phyloP scores from a whole-genome alignment of 2,113 vertebrate species.

The Lycaon pictus region DNA sequence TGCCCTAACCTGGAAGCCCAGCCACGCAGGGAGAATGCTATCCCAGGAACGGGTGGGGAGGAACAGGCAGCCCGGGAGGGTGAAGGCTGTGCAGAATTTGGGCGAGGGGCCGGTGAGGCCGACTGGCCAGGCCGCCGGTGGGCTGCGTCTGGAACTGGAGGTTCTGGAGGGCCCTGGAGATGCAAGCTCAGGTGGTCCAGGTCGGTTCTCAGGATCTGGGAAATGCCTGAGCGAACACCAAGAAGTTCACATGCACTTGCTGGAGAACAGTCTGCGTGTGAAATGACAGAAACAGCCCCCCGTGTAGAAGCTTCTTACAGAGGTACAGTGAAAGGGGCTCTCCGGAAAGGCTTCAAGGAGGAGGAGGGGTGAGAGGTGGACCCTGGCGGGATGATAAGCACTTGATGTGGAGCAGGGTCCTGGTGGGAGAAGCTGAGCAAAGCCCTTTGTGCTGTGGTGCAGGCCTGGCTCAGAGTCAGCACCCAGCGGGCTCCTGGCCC shows the following conservation, averaged over 20 bases:
- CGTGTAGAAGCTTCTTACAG: not conserved
- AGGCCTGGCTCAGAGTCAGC: not conserved
- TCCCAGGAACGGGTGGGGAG: too few species aligned
- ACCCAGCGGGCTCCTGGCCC: not conserved
- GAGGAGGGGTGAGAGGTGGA: not conserved
- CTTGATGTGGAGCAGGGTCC: not conserved
- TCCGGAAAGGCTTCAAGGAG: not conserved
- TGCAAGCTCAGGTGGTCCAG: not conserved
- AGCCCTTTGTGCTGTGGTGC: not conserved
- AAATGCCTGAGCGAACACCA: not conserved
- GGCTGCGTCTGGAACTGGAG: not conserved
- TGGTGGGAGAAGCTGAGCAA: not conserved
- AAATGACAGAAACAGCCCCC: not conserved
- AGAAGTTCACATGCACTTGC: rapidly evolving
- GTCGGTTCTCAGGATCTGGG: rapidly evolving
- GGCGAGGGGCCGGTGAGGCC: not conserved
- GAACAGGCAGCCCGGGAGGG: not conserved
- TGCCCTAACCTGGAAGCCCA: not conserved
- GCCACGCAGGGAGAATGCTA: not conserved
- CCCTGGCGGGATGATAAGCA: not conserved
- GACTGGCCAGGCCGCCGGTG: not conserved
- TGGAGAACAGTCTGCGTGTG: not conserved
- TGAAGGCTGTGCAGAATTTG: too few species aligned
- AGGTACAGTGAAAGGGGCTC: not conserved
- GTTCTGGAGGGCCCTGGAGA: not conserved